Conservation (phyloP, 2,797 vertebrate genomes). For the Myotis myotis region DNA sequence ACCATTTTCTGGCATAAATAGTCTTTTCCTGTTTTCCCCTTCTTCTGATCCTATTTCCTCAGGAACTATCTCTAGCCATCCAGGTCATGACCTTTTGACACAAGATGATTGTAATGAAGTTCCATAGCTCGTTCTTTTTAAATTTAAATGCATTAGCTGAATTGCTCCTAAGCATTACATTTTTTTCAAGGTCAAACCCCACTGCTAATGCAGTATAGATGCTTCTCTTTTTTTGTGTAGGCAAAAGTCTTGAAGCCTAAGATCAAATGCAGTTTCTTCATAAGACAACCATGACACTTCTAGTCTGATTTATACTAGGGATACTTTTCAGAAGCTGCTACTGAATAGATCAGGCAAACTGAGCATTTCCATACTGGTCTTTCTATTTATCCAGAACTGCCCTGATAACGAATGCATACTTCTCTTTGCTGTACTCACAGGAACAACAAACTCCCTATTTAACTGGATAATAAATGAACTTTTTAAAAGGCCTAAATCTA, state of each 20-base stretch:
- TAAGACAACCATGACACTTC: neutral
- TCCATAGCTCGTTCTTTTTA: constrained; percentile 14
- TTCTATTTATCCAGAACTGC: neutral
- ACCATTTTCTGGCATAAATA: neutral
- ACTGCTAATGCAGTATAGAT: neutral
- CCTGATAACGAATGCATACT: neutral
- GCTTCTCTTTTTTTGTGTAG: neutral
- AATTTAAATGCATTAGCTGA: neutral
- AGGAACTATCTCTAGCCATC: neutral
- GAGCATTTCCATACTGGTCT: neutral
- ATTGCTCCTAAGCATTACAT: neutral
- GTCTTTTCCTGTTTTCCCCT: neutral
- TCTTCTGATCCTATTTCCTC: neutral
- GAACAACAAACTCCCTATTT: constrained; percentile 37
- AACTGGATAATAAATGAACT: constrained; percentile 65
- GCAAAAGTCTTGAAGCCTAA: constrained; percentile 27
- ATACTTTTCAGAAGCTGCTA: neutral
- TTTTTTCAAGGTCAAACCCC: neutral
- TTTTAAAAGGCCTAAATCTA: constrained; percentile 63
- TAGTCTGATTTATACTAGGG: neutral
- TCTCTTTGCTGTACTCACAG: neutral
- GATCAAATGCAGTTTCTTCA: neutral
- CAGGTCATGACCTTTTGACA: neutral
- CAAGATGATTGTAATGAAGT: neutral
- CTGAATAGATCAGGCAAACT: neutral